Base-by-base conservation (phyloP, 2,113 vertebrate genomes). In the Nymphicus hollandicus region DNA sequence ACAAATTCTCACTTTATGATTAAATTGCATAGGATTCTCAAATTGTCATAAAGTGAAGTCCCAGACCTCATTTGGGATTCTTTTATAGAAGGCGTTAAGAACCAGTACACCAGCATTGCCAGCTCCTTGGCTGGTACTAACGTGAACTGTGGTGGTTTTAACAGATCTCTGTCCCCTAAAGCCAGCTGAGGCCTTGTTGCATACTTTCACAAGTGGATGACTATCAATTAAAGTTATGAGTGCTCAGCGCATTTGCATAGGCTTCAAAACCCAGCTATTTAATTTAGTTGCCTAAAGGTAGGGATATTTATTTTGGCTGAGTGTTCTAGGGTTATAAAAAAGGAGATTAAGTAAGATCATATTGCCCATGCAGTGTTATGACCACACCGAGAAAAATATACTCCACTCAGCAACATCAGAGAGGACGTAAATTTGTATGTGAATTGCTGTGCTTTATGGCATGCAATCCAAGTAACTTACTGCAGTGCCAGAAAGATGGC, bases 321-420 rank as follows among this genome's bases (percentile, higher is more conserved):
- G 33, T 29, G 22, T 74, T 65, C 88, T 69, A 66, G 39, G 9
- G 50, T 81, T 91, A 83, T 90, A 71, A 82, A 90, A 92, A 77
- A 22, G 3, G 28, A 72, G n/a, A 93, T 97, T 77, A 91, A 88
- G 31, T 84, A 80, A 91, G 16, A 88, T 91, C 50, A 37, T 89
- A 88, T 83, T 92, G 64, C 61, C 52, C 28, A 31, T 74, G 55
- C 43, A 85, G 52, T 52, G 15, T 92, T 89, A 84, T 87, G 78
- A 44, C 58, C 52, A 77, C 52, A 47, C 13, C 79, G 60, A 90
- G 82, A 77, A 96, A 96, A 94, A 84, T 78, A 82, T 35, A 86
- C 44, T 82, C 24, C 35, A 61, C 43, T 89, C 52, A 65, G n/a
- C 37, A 88, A 33, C 39, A 47, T 85, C 60, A 83, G 71, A 89